Evolutionary conservation across 2,113 vertebrate genomes (phyloP).

Genomic region (Grammomys surdaster): DNA sequence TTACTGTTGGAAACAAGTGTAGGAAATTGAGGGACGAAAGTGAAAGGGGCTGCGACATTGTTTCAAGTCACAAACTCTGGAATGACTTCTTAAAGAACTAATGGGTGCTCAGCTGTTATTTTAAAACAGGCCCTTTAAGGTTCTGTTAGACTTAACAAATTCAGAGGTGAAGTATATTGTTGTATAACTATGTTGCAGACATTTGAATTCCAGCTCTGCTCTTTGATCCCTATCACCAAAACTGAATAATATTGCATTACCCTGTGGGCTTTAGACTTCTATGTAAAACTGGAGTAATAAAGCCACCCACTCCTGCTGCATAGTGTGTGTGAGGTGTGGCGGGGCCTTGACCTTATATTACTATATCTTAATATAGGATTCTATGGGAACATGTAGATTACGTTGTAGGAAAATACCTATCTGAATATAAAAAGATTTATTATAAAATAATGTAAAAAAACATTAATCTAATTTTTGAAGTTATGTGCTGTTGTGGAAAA

Average conservation of each 20-base stretch:
- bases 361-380: background rate
- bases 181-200: background rate
- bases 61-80: no score
- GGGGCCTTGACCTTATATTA: background rate
- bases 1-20: conserved; percentile 10
- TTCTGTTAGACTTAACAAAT: background rate
- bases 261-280: background rate
- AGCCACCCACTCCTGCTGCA: background rate
- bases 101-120: background rate
- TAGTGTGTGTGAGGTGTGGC: background rate
- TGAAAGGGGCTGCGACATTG: background rate
- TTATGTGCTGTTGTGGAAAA: background rate
- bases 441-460: conserved; percentile 7
- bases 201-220: background rate
- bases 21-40: background rate
- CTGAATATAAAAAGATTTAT: background rate
- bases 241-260: background rate
- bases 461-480: background rate
- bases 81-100: background rate
- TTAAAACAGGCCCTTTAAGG: background rate
- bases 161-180: background rate
- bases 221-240: background rate
- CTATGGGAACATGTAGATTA: background rate
- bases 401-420: background rate
- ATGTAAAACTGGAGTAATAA: background rate